Evolutionary conservation across 2,113 vertebrate genomes (phyloP).

Genomic region (Actinemys pallida): DNA sequence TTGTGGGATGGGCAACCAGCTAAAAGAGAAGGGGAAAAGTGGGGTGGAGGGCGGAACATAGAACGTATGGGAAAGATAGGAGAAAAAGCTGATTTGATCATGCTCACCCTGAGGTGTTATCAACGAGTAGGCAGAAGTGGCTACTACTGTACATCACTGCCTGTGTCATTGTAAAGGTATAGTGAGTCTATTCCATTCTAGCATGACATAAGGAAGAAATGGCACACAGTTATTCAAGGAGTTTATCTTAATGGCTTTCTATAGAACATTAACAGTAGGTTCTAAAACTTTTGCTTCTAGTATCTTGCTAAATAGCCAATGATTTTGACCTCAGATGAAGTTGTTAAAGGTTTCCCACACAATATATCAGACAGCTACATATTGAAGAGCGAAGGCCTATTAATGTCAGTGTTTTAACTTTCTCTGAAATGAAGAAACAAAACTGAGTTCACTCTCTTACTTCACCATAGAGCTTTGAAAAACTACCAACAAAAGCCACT

Average conservation of each 20-base stretch:
- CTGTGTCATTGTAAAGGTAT: not conserved
- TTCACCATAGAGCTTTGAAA: conserved; percentile 37
- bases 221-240: not conserved
- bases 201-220: not conserved
- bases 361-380: not conserved
- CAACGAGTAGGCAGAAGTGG: not conserved
- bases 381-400: not conserved
- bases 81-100: not conserved
- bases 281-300: not conserved
- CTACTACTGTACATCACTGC: not conserved
- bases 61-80: not conserved
- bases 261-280: not conserved
- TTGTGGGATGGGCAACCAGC: not conserved
- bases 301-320: not conserved
- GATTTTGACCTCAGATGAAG: not conserved
- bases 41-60: not conserved
- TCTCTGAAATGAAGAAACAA: conserved; percentile 14
- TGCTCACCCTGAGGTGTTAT: not conserved
- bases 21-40: not conserved
- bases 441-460: not conserved
- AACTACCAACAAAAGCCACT: not conserved
- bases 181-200: not conserved
- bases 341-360: not conserved
- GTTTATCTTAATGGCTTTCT: not conserved
- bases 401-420: conserved; percentile 35